phyloP scores from a whole-genome alignment of 2,113 vertebrate species.

The Aptenodytes forsteri region DNA sequence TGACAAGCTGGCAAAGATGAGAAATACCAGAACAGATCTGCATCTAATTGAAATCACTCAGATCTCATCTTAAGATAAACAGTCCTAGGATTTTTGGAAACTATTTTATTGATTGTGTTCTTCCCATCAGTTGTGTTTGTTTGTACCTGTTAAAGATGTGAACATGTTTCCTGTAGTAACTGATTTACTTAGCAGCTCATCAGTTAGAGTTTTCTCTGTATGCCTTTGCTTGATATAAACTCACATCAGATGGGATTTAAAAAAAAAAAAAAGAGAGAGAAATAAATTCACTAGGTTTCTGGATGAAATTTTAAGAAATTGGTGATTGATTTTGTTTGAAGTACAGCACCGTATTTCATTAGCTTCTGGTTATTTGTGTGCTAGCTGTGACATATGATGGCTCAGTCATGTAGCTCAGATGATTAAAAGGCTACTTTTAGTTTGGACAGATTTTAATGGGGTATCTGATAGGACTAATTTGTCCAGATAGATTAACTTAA shows the following conservation, averaged over 20 bases:
- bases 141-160: slow-evolving; percentile 69
- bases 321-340: slow-evolving; percentile 20
- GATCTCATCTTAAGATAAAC: slow-evolving; percentile 69
- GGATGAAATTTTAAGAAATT: slow-evolving; percentile 21
- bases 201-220: not conserved
- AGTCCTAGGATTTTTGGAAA: slow-evolving; percentile 64
- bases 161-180: slow-evolving; percentile 56
- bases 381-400: not conserved
- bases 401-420: not conserved
- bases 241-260: slow-evolving; percentile 15
- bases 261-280: not conserved
- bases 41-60: slow-evolving; percentile 68
- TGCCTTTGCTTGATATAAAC: slow-evolving; percentile 2
- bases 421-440: not conserved
- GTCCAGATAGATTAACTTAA: not conserved
- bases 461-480: not conserved
- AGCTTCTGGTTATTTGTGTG: not conserved
- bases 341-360: not conserved
- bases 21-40: slow-evolving; percentile 66
- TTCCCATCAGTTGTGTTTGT: slow-evolving; percentile 70
- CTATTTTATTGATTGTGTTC: slow-evolving; percentile 67
- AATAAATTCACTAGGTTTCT: not conserved
- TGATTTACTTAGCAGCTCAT: slow-evolving; percentile 52
- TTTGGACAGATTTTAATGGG: not conserved
- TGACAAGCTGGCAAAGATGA: slow-evolving; percentile 59